These are phyloP conservation scores for Heliconius hermathena DNA, from an alignment of 1,140 invertebrate species.

Conservation along the genomic window DNA sequence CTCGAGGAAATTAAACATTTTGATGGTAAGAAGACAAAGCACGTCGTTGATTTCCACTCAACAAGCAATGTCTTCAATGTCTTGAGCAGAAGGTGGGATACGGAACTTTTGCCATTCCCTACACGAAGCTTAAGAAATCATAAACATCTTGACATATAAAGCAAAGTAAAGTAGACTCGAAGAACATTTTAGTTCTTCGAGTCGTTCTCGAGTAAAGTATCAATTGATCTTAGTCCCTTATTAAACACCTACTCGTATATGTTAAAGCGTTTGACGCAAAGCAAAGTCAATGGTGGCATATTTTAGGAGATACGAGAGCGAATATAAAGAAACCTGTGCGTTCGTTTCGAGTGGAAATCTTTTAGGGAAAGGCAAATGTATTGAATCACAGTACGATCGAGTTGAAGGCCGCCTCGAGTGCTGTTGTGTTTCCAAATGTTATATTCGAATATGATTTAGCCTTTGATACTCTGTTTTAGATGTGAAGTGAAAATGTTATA, in stretches of 20 bases:
- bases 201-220: not conserved
- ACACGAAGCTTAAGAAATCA: not conserved
- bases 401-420: not conserved
- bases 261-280: conserved; percentile 46
- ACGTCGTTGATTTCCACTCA: too few relatives aligned
- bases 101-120: too few relatives aligned
- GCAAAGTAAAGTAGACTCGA: not conserved
- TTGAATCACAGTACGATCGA: conserved; percentile 11
- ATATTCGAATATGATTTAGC: not conserved
- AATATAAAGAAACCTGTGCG: conserved; percentile 41
- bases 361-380: conserved; percentile 24
- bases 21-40: too few relatives aligned
- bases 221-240: conserved; percentile 44
- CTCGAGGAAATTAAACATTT: too few relatives aligned
- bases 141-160: not conserved
- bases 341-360: conserved; percentile 44
- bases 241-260: conserved; percentile 39
- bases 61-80: too few relatives aligned
- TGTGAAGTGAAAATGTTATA: not conserved
- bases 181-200: not conserved
- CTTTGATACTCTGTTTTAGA: not conserved
- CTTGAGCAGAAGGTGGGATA: too few relatives aligned
- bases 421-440: conserved; percentile 2
- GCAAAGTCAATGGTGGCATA: conserved; percentile 43
- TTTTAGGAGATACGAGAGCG: conserved; percentile 29